phyloP scores from a whole-genome alignment of 1,140 invertebrate species.

The Solen grandis region DNA sequence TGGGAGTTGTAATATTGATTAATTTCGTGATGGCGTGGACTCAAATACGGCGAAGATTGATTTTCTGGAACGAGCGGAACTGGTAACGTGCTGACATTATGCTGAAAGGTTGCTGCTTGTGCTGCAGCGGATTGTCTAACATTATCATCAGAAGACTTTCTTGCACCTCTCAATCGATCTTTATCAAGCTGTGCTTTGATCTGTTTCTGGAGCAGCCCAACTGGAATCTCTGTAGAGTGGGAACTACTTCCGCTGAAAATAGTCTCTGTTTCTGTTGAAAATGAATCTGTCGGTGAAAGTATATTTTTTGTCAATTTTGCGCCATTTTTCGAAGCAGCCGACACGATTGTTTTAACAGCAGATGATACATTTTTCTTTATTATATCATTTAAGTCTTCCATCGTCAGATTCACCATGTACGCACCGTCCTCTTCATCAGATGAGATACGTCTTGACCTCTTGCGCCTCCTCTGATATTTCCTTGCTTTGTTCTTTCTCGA shows the following conservation, averaged over 20 bases:
- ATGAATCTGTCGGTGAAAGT: slow-evolving; percentile 21
- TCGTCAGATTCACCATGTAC: slow-evolving; percentile 27
- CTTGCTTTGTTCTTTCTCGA: slow-evolving; percentile 11
- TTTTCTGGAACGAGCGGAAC: neutral
- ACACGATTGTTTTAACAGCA: slow-evolving; percentile 33
- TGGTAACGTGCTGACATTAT: neutral
- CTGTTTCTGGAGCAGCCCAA: slow-evolving; percentile 29
- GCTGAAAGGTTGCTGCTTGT: neutral
- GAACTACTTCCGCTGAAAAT: slow-evolving; percentile 43
- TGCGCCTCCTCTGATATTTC: slow-evolving; percentile 18
- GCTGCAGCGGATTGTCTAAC: neutral
- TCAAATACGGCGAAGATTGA: neutral
- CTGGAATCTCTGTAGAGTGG: slow-evolving; percentile 41
- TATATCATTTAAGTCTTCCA: slow-evolving; percentile 38
- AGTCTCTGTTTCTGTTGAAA: slow-evolving; percentile 49
- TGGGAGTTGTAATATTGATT: slow-evolving; percentile 19
- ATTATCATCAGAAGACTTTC: too few relatives aligned
- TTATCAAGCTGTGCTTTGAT: slow-evolving; percentile 47
- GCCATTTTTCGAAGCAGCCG: neutral
- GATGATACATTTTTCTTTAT: slow-evolving; percentile 49
- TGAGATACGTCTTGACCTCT: neutral
- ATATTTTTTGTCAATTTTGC: neutral
- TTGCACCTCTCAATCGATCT: slow-evolving; percentile 31
- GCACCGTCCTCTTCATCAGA: slow-evolving; percentile 1
- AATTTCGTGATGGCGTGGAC: neutral